phyloP scores from a whole-genome alignment of 2,113 vertebrate species.

The Tetrax tetrax region DNA sequence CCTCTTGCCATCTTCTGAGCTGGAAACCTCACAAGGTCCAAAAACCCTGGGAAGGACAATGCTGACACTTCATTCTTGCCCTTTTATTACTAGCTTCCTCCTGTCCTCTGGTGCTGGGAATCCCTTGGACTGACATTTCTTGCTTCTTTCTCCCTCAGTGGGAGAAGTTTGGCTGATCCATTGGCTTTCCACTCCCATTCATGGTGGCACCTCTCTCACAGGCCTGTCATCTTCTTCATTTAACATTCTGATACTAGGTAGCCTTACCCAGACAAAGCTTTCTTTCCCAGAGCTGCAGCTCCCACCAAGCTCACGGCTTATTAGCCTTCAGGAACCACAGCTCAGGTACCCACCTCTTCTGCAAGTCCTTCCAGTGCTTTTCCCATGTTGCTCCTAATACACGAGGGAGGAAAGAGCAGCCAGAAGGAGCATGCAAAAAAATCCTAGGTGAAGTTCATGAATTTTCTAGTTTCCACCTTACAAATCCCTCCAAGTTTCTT shows the following conservation, averaged over 20 bases:
- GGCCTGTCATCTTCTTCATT: neutral
- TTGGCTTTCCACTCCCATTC: accelerated
- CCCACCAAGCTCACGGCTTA: neutral
- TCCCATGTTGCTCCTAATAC: neutral
- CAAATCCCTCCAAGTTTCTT: neutral
- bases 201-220: neutral
- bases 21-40: neutral
- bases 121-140: neutral
- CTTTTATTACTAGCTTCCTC: neutral
- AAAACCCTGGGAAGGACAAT: neutral
- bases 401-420: neutral
- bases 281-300: neutral
- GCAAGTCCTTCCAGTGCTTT: neutral
- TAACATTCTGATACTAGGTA: neutral
- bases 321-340: neutral
- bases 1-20: neutral
- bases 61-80: neutral
- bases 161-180: neutral
- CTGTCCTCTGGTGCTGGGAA: too few relatives aligned
- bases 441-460: accelerated
- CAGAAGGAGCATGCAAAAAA: neutral
- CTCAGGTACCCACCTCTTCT: neutral
- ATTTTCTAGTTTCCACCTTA: neutral
- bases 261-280: neutral
- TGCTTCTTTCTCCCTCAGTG: neutral